Evolutionary conservation across 2,797 vertebrate genomes (phyloP).

Genomic region (Sylvilagus floridanus): DNA sequence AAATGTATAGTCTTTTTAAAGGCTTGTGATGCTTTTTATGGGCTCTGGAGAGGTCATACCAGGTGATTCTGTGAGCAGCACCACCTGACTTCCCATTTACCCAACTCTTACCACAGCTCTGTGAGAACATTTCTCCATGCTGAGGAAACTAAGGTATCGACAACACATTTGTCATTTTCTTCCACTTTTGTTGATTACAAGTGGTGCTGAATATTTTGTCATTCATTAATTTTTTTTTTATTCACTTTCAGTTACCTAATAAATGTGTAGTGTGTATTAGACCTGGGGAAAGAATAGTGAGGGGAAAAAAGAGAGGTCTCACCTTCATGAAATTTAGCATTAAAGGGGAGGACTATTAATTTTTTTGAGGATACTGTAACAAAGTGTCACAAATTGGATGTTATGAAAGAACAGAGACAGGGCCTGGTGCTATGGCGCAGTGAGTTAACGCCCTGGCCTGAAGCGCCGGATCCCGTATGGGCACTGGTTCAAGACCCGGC

Average conservation of each 20-base stretch:
- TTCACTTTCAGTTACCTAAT: neutral
- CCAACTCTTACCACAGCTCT: accelerated
- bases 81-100: neutral
- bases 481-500: too few species aligned
- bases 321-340: neutral
- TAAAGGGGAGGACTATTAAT: neutral
- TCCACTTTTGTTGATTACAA: constrained; percentile 12
- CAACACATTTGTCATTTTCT: constrained; percentile 3
- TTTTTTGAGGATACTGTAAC: neutral
- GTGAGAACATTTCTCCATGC: neutral
- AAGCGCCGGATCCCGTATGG: too few species aligned
- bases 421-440: too few species aligned
- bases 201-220: neutral
- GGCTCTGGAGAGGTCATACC: neutral
- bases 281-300: neutral
- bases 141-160: neutral
- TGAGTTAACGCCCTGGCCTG: too few species aligned
- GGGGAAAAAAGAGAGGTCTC: neutral
- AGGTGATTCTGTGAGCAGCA: neutral
- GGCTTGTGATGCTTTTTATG: neutral
- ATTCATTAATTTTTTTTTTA: constrained; percentile 7
- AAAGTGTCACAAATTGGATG: neutral
- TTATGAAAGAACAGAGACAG: neutral
- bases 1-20: neutral
- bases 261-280: neutral